Conservation (phyloP, 2,797 vertebrate species). For the Lindbergichthys nudifrons region DNA sequence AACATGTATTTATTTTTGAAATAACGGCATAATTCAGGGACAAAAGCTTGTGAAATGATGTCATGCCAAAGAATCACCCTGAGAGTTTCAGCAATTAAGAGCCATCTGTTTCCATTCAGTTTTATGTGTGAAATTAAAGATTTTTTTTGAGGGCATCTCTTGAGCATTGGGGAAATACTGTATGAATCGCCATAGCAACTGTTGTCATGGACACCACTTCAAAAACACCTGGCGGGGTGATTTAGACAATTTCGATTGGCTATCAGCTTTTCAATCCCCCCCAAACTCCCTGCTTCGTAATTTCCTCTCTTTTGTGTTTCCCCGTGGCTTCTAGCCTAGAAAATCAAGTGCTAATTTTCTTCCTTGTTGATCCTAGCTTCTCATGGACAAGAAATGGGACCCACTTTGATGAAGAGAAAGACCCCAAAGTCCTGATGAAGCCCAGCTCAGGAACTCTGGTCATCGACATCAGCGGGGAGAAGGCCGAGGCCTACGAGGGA, state of each 20-base stretch:
- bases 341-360: background rate
- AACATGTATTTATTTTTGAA: too few species aligned
- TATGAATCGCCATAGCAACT: constrained; percentile 50
- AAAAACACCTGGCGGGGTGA: constrained; percentile 51
- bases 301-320: background rate
- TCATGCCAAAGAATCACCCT: background rate
- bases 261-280: background rate
- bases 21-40: background rate
- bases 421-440: constrained; percentile 91
- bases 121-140: constrained; percentile 16
- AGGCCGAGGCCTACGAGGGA: constrained; percentile 94
- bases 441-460: constrained; percentile 92
- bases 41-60: background rate
- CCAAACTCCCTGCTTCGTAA: constrained; percentile 10
- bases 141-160: constrained; percentile 24
- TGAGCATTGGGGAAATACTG: constrained; percentile 27
- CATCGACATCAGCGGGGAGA: constrained; percentile 93
- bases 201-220: constrained; percentile 53
- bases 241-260: constrained; percentile 28
- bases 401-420: constrained; percentile 95
- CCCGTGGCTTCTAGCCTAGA: background rate
- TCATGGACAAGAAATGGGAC: constrained; percentile 96
- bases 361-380: constrained; percentile 83
- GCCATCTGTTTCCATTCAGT: constrained; percentile 8
- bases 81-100: background rate